A percentile compares a stretch with the other conserved stretches of the same genome.
These are phyloP conservation scores for Lysandra bellargus DNA, from an alignment of 2,888 invertebrate species.

Conservation along the genomic window DNA sequence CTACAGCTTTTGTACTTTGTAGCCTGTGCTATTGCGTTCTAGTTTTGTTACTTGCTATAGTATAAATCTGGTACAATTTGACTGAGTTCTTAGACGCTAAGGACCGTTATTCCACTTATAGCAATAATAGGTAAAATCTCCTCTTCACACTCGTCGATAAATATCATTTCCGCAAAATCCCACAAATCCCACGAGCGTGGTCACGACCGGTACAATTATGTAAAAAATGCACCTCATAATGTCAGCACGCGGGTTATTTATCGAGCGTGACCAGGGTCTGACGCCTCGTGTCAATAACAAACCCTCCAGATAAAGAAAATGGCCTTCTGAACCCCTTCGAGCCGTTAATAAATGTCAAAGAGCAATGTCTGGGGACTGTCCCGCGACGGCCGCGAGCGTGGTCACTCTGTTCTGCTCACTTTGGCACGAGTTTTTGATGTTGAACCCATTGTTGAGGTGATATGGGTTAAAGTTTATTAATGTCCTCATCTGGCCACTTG, in stretches of 20 bases:
- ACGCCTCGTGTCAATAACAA: conserved; percentile 43
- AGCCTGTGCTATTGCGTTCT: no score
- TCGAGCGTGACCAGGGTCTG: conserved; percentile 36
- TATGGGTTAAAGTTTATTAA: background rate
- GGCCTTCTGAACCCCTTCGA: conserved; percentile 61
- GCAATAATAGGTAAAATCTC: no score
- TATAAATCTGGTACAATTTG: no score
- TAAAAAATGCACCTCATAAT: conserved; percentile 25
- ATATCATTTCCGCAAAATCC: background rate
- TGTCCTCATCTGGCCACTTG: background rate
- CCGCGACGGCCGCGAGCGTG: conserved; percentile 11
- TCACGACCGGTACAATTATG: conserved; percentile 7
- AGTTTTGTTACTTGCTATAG: no score
- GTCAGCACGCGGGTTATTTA: conserved; percentile 37
- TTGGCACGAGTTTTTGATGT: background rate
- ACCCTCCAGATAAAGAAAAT: conserved; percentile 58
- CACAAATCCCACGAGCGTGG: background rate
- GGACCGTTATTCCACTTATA: no score
- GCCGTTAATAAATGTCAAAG: conserved; percentile 74
- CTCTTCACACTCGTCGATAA: background rate
- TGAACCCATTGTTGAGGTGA: background rate
- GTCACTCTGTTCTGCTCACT: conserved; percentile 19
- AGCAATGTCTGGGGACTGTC: conserved; percentile 34
- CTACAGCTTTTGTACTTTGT: no score
- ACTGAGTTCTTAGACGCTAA: no score